Evolutionary conservation across 2,113 vertebrate genomes (phyloP).

Genomic region (Craseonycteris thonglongyai): DNA sequence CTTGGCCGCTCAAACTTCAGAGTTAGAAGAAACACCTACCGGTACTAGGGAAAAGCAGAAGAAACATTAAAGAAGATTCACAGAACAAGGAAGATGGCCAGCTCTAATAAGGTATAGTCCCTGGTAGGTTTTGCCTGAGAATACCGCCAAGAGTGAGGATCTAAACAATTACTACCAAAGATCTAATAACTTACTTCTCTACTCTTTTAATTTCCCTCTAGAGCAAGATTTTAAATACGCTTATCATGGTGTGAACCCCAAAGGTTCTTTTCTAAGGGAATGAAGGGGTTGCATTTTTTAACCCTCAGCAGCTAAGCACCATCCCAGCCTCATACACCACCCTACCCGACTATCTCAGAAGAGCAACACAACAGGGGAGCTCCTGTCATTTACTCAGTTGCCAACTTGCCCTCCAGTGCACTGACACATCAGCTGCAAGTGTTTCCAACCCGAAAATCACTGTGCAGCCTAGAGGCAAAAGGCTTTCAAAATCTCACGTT

Average conservation of each 20-base stretch:
- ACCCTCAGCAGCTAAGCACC: neutral
- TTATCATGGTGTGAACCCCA: neutral
- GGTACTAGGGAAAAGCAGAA: neutral
- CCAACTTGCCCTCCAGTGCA: neutral
- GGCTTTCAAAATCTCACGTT: neutral
- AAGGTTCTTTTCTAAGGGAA: neutral
- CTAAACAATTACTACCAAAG: neutral
- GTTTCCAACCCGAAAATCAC: neutral
- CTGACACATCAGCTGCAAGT: neutral
- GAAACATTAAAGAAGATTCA: neutral
- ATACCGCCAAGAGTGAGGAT: neutral
- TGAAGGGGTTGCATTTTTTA: neutral
- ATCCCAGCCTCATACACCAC: neutral
- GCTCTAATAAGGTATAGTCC: no score
- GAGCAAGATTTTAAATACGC: neutral
- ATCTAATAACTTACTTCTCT: neutral
- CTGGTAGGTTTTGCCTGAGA: neutral
- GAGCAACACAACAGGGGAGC: rapidly evolving
- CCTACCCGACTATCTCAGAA: neutral
- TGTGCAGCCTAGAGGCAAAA: neutral
- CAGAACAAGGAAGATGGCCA: no score
- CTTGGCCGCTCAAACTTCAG: neutral
- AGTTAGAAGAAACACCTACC: neutral
- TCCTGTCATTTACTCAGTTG: neutral
- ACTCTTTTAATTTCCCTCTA: neutral